A percentile compares a stretch with the other conserved stretches of the same genome.
Conservation (phyloP, 2,113 vertebrate genomes). For the Centropus bengalensis region DNA sequence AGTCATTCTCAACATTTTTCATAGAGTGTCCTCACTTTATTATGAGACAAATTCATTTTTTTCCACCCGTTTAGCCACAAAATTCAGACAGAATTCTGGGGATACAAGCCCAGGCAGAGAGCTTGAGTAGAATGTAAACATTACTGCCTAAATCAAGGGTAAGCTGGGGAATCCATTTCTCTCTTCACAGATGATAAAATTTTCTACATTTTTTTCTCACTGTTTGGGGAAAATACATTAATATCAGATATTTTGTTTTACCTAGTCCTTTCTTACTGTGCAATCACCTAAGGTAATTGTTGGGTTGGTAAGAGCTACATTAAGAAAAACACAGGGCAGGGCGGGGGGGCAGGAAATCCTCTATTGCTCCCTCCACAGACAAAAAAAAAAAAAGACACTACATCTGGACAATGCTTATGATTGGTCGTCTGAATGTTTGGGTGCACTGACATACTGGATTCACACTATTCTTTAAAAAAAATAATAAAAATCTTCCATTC, state of each 20-base stretch:
- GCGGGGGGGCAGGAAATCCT: not conserved
- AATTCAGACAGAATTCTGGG: not conserved
- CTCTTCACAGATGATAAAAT: constrained; percentile 35
- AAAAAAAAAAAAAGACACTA: not conserved
- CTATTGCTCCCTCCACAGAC: constrained; percentile 54
- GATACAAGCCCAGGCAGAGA: not conserved
- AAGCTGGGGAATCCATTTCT: constrained; percentile 44
- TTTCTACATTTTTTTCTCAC: constrained; percentile 1
- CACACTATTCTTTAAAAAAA: not conserved
- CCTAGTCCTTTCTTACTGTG: constrained; percentile 69
- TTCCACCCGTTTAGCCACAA: not conserved
- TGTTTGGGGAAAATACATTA: constrained; percentile 61
- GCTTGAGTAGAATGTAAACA: not conserved
- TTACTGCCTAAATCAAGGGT: constrained; percentile 60
- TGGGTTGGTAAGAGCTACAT: constrained; percentile 56
- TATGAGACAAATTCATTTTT: not conserved
- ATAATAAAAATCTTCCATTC: not conserved
- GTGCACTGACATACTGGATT: constrained; percentile 35
- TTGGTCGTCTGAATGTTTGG: constrained; percentile 37
- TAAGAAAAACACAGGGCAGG: constrained; percentile 43
- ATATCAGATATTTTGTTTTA: constrained; percentile 77
- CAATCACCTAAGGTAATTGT: constrained; percentile 74
- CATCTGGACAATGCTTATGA: constrained; percentile 51
- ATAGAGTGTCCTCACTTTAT: not conserved
- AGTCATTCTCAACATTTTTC: not conserved